Evolutionary conservation across 2,113 vertebrate species (phyloP).

Genomic region (Colistium nudipinnis): DNA sequence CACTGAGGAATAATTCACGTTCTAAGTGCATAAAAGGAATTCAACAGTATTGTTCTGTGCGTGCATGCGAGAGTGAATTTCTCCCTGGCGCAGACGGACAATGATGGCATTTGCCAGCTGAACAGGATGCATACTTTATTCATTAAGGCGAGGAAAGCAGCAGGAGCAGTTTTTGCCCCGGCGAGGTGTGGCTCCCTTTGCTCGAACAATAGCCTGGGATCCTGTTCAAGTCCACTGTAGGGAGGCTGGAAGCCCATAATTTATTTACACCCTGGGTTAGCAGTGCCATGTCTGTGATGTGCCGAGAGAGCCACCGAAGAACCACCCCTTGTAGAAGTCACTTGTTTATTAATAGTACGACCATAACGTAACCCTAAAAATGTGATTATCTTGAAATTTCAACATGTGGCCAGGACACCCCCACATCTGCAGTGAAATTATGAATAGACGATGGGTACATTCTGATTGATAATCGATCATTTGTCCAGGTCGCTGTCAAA

Average conservation of each 20-base stretch:
- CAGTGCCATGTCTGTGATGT: conserved; percentile 2
- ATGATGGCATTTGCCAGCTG: conserved; percentile 3
- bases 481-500: background rate
- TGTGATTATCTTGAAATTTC: too few relatives aligned
- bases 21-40: conserved; percentile 17
- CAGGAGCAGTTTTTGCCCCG: conserved; percentile 7
- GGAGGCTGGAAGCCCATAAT: conserved; percentile 39
- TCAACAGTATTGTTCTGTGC: background rate
- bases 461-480: background rate
- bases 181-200: conserved; percentile 19
- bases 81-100: conserved; percentile 5
- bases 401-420: too few relatives aligned
- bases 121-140: conserved; percentile 30
- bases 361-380: background rate
- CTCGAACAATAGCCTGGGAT: conserved; percentile 44
- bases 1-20: conserved; percentile 24
- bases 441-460: background rate
- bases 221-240: conserved; percentile 28
- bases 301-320: conserved; percentile 4
- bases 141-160: conserved; percentile 2
- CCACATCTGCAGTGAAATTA: too few relatives aligned
- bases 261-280: conserved; percentile 34
- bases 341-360: background rate
- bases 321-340: background rate
- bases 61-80: background rate